These are phyloP conservation scores for Alosa alosa DNA, from an alignment of 2,113 vertebrate species.

Conservation along the genomic window DNA sequence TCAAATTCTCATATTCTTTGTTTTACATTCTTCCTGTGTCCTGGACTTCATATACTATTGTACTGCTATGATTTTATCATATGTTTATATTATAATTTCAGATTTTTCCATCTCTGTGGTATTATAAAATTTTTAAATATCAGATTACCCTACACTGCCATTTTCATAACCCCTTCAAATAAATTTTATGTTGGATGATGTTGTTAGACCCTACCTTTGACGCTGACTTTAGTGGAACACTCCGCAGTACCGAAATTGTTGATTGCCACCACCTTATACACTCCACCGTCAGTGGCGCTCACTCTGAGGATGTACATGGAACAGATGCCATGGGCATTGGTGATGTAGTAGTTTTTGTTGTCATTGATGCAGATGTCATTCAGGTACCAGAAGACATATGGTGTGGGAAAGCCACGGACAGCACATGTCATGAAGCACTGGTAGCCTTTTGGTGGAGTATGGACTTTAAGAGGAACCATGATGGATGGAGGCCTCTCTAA, in stretches of 20 bases:
- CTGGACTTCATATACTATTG: background rate
- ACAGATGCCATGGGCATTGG: constrained; percentile 82
- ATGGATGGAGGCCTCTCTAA: constrained; percentile 78
- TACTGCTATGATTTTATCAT: no score
- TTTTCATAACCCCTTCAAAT: background rate
- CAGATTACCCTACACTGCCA: background rate
- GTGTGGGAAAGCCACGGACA: constrained; percentile 72
- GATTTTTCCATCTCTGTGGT: no score
- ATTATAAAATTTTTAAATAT: no score
- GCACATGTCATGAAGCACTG: constrained; percentile 87
- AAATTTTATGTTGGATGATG: background rate
- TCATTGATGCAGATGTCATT: constrained; percentile 73
- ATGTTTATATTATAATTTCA: no score
- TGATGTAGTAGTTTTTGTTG: constrained; percentile 73
- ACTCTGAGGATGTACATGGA: constrained; percentile 78
- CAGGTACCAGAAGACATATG: constrained; percentile 81
- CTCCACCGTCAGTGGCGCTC: constrained; percentile 67
- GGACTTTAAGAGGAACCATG: constrained; percentile 77
- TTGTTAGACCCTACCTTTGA: constrained; percentile 72
- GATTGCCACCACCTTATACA: constrained; percentile 78
- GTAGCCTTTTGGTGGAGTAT: constrained; percentile 76
- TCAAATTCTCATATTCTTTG: background rate
- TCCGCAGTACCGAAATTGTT: constrained; percentile 74
- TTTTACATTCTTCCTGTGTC: background rate
- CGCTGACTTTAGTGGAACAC: constrained; percentile 73